Conservation (phyloP, 2,113 vertebrate species). For the Tichodroma muraria region DNA sequence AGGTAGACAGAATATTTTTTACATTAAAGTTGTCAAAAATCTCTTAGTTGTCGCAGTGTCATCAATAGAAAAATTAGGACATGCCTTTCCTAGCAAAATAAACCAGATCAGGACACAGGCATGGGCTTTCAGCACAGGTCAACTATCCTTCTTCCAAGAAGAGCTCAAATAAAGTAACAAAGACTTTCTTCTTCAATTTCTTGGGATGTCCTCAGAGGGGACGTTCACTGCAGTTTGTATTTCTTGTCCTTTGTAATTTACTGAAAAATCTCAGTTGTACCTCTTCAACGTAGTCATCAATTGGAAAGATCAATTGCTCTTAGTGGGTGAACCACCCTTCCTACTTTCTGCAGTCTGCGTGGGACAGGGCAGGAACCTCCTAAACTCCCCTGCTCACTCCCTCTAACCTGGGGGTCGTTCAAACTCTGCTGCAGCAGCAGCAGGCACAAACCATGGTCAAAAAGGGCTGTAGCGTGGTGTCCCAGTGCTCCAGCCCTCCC, state of each 20-base stretch:
- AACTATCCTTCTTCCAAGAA: background rate
- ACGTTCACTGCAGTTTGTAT: background rate
- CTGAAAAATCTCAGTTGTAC: background rate
- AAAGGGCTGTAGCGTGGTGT: fast-evolving
- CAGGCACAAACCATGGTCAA: fast-evolving
- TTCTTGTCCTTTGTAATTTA: background rate
- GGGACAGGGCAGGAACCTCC: background rate
- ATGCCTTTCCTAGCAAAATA: background rate
- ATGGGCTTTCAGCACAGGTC: background rate
- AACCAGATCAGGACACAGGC: background rate
- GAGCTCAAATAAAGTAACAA: background rate
- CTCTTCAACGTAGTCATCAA: background rate
- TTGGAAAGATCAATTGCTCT: background rate
- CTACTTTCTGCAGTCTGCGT: background rate
- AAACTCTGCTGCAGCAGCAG: background rate
- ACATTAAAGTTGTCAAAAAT: background rate
- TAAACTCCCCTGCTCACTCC: background rate
- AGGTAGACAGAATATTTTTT: background rate
- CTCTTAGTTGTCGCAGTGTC: background rate
- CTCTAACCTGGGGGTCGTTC: fast-evolving
- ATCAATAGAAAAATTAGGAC: background rate
- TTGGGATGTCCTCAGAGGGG: background rate
- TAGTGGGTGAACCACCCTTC: background rate
- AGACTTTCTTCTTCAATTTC: background rate
- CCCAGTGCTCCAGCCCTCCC: background rate